phyloP scores from a whole-genome alignment of 2,113 vertebrate genomes.

The Chloropsis hardwickii region DNA sequence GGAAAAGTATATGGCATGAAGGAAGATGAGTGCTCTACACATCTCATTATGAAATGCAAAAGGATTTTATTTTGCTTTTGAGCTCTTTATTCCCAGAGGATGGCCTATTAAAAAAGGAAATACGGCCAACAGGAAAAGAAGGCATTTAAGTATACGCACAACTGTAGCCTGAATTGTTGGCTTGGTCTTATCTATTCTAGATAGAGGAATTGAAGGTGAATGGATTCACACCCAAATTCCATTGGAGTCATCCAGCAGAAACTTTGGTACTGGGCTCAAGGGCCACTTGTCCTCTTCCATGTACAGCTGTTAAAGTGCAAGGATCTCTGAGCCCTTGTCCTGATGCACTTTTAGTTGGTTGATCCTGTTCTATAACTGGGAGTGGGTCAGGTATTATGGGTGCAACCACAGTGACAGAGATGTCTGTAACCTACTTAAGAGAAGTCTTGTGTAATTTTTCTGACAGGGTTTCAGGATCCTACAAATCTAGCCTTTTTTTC shows the following conservation, averaged over 20 bases:
- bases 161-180: neutral
- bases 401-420: neutral
- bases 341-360: neutral
- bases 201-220: neutral
- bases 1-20: neutral
- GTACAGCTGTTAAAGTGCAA: neutral
- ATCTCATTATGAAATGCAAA: neutral
- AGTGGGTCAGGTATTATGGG: neutral
- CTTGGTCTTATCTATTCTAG: neutral
- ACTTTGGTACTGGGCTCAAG: neutral
- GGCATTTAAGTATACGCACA: neutral
- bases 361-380: neutral
- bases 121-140: neutral
- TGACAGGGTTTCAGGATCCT: neutral
- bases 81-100: neutral
- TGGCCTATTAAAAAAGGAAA: neutral
- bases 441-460: neutral
- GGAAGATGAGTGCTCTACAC: neutral
- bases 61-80: neutral
- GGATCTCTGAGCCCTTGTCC: neutral
- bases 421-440: neutral
- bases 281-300: neutral
- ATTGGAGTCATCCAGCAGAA: neutral
- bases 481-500: neutral
- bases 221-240: conserved; percentile 27